Evolutionary conservation across 2,113 vertebrate species (phyloP), one percentile per base, ranked within the genome.

Genomic region (Scomber scombrus): DNA sequence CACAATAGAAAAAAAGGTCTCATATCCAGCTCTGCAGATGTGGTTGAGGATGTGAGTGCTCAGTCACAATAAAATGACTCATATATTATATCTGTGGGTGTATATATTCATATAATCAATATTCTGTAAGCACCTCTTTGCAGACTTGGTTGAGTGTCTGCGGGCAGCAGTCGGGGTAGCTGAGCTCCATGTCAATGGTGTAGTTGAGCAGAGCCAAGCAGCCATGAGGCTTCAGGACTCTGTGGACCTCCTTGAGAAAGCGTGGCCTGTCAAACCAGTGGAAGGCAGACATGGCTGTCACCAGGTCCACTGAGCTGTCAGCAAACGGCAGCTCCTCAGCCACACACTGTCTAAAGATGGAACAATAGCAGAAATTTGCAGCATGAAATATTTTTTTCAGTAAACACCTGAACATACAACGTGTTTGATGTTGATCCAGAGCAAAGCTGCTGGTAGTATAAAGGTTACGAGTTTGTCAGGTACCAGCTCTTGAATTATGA

Each of bases 191-290:
- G 61, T 94, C 87, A 1, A 87, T 0, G 0, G 87, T 91, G 91
- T 96, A 97, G 92, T 92, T 95, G 66, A 94, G 91, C 68, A 97
- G 62, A 67, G 90, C 93, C 76, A 96, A 19, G 0, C 96, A 97
- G 26, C 96, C 96, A 0, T 67, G 66, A 0, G 95, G 95, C 81
- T 80, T 94, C 43, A 97, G 11, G 47, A 97, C 84, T 1, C 96
- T 88, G 50, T 93, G 58, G 0, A 71, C 94, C 76, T 97, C 96
- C 29, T 61, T 45, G 49, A 95, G 90, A 76, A 97, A 97, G 50
- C 43, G 82, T 0, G 46, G 71, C 0, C 84, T 49, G 61, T 97
- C 91, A 8, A 97, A 97, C 96, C 96, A 97, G 88, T 97, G 96
- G 0, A 92, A 96, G 0, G 96, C 95, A 0, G 94, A 91, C 85